Base-by-base conservation (phyloP, 2,797 vertebrate genomes). In the Amniataba percoides region DNA sequence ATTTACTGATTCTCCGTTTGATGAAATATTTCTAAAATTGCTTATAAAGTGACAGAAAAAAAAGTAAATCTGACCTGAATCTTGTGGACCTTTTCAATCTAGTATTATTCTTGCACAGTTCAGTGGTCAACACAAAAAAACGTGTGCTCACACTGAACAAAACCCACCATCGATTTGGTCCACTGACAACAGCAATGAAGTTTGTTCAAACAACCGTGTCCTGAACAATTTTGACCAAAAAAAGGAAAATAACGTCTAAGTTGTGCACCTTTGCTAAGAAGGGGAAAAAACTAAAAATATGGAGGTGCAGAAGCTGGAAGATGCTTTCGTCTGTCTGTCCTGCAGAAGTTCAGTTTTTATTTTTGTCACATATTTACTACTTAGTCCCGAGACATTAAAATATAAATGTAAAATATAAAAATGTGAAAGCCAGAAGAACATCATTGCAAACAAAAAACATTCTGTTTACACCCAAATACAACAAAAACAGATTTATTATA, bases 301-400 rank as follows among this genome's bases (percentile, higher is more conserved):
- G 39, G 51, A 31, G 39, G 18, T 4, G 39, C 39, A 68, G 65
- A 57, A 42, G n/a, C 25, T 69, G 66, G 39, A 43, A 27, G 64
- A 53, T 67, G 39, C 5, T 49, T 0, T 15, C 12, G 27, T 49
- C 4, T 10, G 27, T 64, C 13, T 64, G 62, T 49, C 36, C 31
- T 18, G 25, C 43, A 14, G 25, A 46, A 27, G 27, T 48, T 48
- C 7, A 48, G 9, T n/a, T 25, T 48, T 25, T 49, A 12, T 51
- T 36, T 36, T 5, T 46, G 12, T 18, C 45, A 14, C 31, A 1
- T 7, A 36, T 6, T 46, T 23, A 9, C 15, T 43, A 42, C 46
- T 10, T 11, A 19, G 19, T 48, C n/a, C 58, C 42, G 19, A 7
- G 40, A 23, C 21, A 0, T 14, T 40, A 45, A 27, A 45, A 61